Conservation (phyloP, 2,888 invertebrate genomes). For the Plemyria rubiginata region DNA sequence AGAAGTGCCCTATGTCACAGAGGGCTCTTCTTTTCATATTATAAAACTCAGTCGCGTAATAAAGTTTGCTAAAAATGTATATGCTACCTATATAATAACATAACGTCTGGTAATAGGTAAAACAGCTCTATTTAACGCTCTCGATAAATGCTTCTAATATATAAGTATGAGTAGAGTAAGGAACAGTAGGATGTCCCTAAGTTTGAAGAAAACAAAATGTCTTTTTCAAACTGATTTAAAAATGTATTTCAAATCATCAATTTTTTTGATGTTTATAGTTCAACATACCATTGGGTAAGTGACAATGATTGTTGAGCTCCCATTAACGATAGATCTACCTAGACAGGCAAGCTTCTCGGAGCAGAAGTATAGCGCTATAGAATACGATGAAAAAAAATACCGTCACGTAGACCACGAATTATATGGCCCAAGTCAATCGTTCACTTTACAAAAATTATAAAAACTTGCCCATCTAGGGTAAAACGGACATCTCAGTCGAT, state of each 20-base stretch:
- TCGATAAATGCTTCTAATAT: background rate
- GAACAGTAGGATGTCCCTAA: background rate
- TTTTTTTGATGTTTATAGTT: too few relatives aligned
- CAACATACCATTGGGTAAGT: slow-evolving; percentile 56
- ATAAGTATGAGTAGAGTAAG: background rate
- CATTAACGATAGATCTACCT: slow-evolving; percentile 61
- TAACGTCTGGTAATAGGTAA: background rate
- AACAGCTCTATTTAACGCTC: background rate
- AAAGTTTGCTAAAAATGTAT: too few relatives aligned
- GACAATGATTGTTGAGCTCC: slow-evolving; percentile 55
- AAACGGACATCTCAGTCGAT: slow-evolving; percentile 61
- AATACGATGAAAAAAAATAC: slow-evolving; percentile 57
- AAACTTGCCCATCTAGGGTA: slow-evolving; percentile 70
- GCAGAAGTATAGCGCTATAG: slow-evolving; percentile 57
- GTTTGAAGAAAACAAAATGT: background rate
- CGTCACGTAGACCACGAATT: slow-evolving; percentile 79
- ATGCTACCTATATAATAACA: too few relatives aligned
- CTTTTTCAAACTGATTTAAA: background rate
- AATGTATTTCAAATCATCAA: too few relatives aligned
- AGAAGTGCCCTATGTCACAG: too few relatives aligned
- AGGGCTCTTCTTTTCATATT: too few relatives aligned
- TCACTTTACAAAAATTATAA: slow-evolving; percentile 67
- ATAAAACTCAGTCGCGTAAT: too few relatives aligned
- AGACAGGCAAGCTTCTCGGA: slow-evolving; percentile 69
- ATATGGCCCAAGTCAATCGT: slow-evolving; percentile 70